Conservation (phyloP, 2,797 vertebrate species). For the Helarctos malayanus region DNA sequence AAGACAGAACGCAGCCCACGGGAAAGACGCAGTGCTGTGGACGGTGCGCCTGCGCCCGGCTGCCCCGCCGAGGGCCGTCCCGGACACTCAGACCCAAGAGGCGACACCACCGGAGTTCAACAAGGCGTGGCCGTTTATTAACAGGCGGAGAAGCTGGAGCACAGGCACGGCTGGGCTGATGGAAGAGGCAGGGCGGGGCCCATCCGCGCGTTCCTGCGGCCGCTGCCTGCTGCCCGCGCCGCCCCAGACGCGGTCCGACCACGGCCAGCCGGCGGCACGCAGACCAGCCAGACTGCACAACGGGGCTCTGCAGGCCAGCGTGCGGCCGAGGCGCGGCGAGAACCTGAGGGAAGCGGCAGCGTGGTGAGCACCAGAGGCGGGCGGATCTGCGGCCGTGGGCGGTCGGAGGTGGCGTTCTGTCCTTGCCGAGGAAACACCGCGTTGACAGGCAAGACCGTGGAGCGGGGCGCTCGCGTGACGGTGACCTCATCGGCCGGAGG, state of each 20-base stretch:
- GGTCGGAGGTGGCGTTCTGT: background rate
- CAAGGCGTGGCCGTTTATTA: background rate
- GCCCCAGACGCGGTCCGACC: background rate
- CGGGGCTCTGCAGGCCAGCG: background rate
- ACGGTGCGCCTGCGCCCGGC: background rate
- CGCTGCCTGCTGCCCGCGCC: background rate
- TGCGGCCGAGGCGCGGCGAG: background rate
- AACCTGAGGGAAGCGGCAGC: background rate
- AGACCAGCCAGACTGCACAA: background rate
- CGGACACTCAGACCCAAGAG: background rate
- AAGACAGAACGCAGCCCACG: background rate
- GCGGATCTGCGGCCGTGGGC: background rate
- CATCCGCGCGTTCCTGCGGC: fast-evolving
- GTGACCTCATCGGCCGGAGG: background rate
- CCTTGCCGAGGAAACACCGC: background rate
- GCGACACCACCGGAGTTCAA: background rate
- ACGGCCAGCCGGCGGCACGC: background rate
- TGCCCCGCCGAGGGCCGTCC: background rate
- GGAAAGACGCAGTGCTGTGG: too few relatives aligned
- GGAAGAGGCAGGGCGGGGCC: background rate
- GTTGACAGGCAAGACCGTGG: background rate
- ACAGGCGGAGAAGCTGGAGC: too few relatives aligned
- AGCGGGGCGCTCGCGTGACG: background rate
- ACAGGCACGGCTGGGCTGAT: background rate
- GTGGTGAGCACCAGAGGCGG: background rate